These are phyloP conservation scores for Alfaro cultratus DNA, from an alignment of 2,797 vertebrate genomes.

Conservation along the genomic window DNA sequence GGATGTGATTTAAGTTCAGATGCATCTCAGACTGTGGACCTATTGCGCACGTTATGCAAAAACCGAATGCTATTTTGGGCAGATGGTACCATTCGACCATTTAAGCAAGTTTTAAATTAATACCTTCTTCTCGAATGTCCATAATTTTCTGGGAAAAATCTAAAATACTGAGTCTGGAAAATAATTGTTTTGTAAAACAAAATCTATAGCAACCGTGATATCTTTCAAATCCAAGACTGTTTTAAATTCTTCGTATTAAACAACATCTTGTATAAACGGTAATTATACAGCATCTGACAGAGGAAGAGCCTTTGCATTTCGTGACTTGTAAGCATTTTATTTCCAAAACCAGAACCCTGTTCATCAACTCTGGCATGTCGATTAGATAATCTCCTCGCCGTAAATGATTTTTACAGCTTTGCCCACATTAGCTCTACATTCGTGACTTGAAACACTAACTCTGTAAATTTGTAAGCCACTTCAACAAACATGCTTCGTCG, in stretches of 20 bases:
- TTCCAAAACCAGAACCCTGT: conserved; percentile 54
- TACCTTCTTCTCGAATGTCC: background rate
- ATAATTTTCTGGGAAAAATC: background rate
- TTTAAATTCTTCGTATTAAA: conserved; percentile 14
- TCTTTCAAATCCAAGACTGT: conserved; percentile 13
- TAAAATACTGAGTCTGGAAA: background rate
- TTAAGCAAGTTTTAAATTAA: background rate
- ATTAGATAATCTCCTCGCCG: conserved; percentile 60
- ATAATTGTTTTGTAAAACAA: background rate
- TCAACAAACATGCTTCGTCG: conserved; percentile 83
- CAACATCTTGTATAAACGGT: conserved; percentile 14
- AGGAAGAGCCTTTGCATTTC: conserved; percentile 34
- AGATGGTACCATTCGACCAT: background rate
- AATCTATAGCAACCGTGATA: background rate
- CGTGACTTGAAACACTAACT: conserved; percentile 86
- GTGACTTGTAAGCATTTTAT: conserved; percentile 71
- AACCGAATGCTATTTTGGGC: background rate
- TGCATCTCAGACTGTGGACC: background rate
- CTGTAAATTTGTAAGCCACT: conserved; percentile 81
- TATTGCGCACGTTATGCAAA: background rate
- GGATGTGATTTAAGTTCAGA: background rate
- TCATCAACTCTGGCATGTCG: conserved; percentile 64
- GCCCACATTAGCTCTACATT: conserved; percentile 76
- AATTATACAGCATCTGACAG: background rate
- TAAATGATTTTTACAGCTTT: conserved; percentile 70